Percentiles rank a stretch among this genome's conserved stretches.
Evolutionary conservation across 2,888 invertebrate species (phyloP).

Genomic region (Andrena flavipes): DNA sequence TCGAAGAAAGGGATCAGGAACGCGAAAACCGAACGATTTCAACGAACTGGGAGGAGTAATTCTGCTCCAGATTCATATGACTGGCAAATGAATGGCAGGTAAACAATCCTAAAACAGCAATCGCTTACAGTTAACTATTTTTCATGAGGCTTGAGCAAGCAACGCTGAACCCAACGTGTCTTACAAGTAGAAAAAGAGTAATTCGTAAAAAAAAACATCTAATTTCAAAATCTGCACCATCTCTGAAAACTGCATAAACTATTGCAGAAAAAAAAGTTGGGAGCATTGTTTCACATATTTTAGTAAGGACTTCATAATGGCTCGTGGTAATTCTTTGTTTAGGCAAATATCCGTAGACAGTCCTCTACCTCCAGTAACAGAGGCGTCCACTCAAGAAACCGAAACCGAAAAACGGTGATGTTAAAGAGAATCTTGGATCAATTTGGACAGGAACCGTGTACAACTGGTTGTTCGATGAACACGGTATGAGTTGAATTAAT

Average conservation of each 20-base stretch:
- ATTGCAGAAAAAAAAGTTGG: too few species aligned
- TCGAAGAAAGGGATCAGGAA: constrained; percentile 36
- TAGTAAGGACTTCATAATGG: not conserved
- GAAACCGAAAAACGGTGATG: constrained; percentile 78
- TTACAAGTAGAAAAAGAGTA: too few species aligned
- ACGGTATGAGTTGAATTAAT: constrained; percentile 28
- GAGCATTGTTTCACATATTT: not conserved
- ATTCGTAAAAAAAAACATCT: too few species aligned
- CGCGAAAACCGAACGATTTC: constrained; percentile 85
- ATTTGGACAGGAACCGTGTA: not conserved
- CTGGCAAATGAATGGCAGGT: constrained; percentile 83
- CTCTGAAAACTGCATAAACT: too few species aligned
- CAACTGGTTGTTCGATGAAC: not conserved
- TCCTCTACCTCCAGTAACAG: constrained; percentile 86
- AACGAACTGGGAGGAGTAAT: constrained; percentile 89
- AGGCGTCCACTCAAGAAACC: constrained; percentile 80
- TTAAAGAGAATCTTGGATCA: constrained; percentile 6
- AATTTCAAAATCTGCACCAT: too few species aligned
- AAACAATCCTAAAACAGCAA: constrained; percentile 14
- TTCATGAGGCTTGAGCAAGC: not conserved
- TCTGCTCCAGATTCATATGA: constrained; percentile 91
- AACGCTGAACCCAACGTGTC: too few species aligned
- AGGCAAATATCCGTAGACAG: constrained; percentile 86
- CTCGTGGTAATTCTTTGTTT: constrained; percentile 21
- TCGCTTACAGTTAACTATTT: not conserved